These are phyloP conservation scores for Leptosomus discolor DNA, from an alignment of 2,113 vertebrate species.

Conservation along the genomic window DNA sequence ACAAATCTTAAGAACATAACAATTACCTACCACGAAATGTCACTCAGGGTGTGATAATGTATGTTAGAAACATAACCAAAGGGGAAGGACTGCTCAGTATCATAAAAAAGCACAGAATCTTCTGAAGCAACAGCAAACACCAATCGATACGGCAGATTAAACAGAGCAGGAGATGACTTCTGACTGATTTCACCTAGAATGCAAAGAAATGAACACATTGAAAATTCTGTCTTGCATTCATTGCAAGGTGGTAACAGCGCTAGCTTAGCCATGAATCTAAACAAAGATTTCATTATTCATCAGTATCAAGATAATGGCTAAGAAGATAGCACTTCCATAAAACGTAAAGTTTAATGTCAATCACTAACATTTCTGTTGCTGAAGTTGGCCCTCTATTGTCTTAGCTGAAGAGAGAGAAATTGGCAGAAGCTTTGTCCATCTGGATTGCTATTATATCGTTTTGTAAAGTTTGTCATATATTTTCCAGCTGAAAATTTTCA, in stretches of 20 bases:
- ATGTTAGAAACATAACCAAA: constrained; percentile 94
- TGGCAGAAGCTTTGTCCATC: neutral
- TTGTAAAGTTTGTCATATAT: neutral
- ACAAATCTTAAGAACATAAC: neutral
- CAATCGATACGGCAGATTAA: constrained; percentile 88
- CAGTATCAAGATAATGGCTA: neutral
- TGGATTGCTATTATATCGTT: neutral
- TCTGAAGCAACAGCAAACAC: constrained; percentile 96
- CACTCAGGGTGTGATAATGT: constrained; percentile 97
- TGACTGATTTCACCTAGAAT: constrained; percentile 70
- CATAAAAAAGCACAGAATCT: constrained; percentile 91
- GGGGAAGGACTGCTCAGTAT: constrained; percentile 90
- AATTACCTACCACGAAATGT: constrained; percentile 87
- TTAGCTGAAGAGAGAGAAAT: neutral
- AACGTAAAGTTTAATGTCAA: neutral
- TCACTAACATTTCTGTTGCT: neutral
- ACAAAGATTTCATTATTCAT: neutral
- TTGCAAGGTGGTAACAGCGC: neutral
- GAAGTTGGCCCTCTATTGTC: neutral
- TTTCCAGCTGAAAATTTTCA: neutral
- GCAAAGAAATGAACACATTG: neutral
- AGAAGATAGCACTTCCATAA: neutral
- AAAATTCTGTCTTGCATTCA: neutral
- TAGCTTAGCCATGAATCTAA: neutral
- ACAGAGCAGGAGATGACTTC: constrained; percentile 59